Percentiles rank a stretch among this genome's conserved stretches.
Conservation (phyloP, 53 echinoderm and acorn worm genomes). For the Henricia sp. region DNA sequence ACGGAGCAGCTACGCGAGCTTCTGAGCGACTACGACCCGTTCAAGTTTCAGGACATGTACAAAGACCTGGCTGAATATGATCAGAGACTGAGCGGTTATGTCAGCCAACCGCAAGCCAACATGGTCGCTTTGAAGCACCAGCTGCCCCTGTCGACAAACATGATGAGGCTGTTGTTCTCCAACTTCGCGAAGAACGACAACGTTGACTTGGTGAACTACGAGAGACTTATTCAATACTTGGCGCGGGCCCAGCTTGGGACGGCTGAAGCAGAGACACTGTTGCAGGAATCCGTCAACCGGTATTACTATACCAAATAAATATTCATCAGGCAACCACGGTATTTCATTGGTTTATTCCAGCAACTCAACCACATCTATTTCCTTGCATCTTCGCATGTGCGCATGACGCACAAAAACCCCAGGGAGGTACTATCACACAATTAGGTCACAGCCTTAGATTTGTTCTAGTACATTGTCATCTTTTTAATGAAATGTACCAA, state of each 20-base stretch:
- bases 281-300: conserved; percentile 91
- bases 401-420: too few species aligned
- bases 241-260: conserved; percentile 93
- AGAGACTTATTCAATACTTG: conserved; percentile 94
- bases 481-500: too few species aligned
- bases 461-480: too few species aligned
- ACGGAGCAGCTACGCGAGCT: conserved; percentile 70
- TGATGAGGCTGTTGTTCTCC: conserved; percentile 81
- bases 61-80: conserved; percentile 90
- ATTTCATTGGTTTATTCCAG: too few species aligned
- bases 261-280: conserved; percentile 86
- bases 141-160: conserved; percentile 76
- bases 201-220: conserved; percentile 88
- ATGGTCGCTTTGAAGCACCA: conserved; percentile 83
- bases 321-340: too few species aligned
- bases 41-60: conserved; percentile 94
- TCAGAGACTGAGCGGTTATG: conserved; percentile 77
- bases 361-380: too few species aligned
- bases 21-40: conserved; percentile 76
- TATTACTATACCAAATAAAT: too few species aligned
- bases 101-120: conserved; percentile 87
- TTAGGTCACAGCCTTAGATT: too few species aligned
- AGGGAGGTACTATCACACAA: too few species aligned
- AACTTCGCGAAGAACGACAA: conserved; percentile 88
- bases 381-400: too few species aligned